Evolutionary conservation across 2,113 vertebrate genomes (phyloP).

Genomic region (Sebastes schlegelii): DNA sequence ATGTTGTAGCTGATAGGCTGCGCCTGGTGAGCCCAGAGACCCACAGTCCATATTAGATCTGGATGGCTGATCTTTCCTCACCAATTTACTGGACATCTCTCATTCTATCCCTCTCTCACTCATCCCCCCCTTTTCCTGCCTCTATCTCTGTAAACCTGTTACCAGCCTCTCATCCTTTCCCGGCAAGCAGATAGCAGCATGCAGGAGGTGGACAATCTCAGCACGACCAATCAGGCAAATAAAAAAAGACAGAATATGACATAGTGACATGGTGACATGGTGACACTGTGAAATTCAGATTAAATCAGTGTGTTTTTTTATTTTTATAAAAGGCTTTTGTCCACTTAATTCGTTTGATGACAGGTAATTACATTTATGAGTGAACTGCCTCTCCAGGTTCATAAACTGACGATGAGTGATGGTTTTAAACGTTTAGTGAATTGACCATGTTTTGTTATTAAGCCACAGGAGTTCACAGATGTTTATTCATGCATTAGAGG

Average conservation of each 20-base stretch:
- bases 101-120: background rate
- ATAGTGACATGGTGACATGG: too few species aligned
- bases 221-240: background rate
- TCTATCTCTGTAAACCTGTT: slow-evolving; percentile 16
- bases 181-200: background rate
- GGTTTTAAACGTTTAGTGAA: slow-evolving; percentile 6
- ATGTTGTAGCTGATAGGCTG: slow-evolving; percentile 43
- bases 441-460: slow-evolving; percentile 1
- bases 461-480: background rate
- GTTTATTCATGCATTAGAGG: background rate
- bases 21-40: slow-evolving; percentile 32
- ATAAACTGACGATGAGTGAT: slow-evolving; percentile 16
- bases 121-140: background rate
- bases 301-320: background rate
- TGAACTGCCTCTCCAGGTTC: slow-evolving; percentile 10
- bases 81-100: slow-evolving; percentile 50
- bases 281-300: background rate
- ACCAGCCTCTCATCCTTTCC: slow-evolving; percentile 8
- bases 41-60: slow-evolving; percentile 45
- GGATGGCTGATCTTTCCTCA: slow-evolving; percentile 43
- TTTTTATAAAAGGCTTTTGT: background rate
- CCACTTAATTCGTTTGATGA: background rate
- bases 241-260: background rate
- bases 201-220: slow-evolving; percentile 5
- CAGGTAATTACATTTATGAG: slow-evolving; percentile 14